Base-by-base conservation (phyloP, 2,888 invertebrate genomes). In the Diarsia dahlii region DNA sequence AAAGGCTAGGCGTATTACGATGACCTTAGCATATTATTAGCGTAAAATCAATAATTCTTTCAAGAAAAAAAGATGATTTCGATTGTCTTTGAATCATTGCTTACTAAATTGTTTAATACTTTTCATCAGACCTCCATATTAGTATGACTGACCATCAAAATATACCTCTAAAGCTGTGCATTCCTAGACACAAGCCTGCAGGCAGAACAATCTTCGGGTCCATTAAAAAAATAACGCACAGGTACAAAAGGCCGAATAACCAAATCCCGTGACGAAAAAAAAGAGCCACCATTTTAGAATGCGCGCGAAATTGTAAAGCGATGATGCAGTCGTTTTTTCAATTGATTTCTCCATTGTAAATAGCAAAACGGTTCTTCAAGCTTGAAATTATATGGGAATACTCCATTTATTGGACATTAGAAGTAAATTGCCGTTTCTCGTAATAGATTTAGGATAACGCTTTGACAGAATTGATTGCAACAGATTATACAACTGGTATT, bases 271-370 rank as follows among this genome's bases (percentile, higher is more conserved):
- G 90, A 92, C 93, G 87, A 92, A 92, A 54, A 74, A 85, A 87
- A 87, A 69, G 39, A 12, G 28, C 78, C 73, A 74, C 74, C 82
- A 89, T 88, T 90, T 90, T 82, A 77, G 80, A 89, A 90, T 90
- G 87, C 87, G 90, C 92, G 94, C 94, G 91, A 94, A 95, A 94
- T 93, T 92, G 89, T 84, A 78, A 50, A 84, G 64, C 88, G 89
- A 91, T 93, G 92, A 93, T 87, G 83, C 74, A 87, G 91, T 81
- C 73, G 70, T 88, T 91, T 82, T 90, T 89, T 78, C 69, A 84
- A 89, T 89, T 82, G 83, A 77, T 76, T 89, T 78, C 74, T 80
- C 76, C 71, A 80, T 84, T 87, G 74, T 82, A 74, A 81, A 85
- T 79, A 71, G 81, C 76, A 78, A 87, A 87, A 87, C 80, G 81